Conservation (phyloP, 1,140 invertebrate species). For the Spodoptera frugiperda region DNA sequence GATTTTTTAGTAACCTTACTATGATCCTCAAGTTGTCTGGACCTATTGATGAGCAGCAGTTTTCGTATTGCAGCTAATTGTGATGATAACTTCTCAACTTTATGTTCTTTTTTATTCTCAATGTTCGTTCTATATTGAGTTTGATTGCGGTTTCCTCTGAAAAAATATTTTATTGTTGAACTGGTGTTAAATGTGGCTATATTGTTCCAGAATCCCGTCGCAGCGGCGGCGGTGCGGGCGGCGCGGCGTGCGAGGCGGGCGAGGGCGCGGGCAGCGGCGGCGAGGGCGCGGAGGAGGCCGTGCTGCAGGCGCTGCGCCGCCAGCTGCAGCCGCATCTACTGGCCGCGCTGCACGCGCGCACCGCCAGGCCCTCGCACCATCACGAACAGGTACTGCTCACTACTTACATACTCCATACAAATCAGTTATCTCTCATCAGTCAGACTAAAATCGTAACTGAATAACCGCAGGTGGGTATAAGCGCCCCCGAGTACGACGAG, state of each 20-base stretch:
- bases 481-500: conserved; percentile 81
- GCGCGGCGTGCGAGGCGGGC: conserved; percentile 73
- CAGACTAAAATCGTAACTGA: neutral
- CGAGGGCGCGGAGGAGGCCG: conserved; percentile 84
- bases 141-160: too few relatives aligned
- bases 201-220: conserved; percentile 64
- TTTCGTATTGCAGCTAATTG: too few relatives aligned
- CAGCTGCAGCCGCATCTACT: conserved; percentile 89
- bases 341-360: conserved; percentile 86
- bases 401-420: neutral
- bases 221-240: conserved; percentile 44
- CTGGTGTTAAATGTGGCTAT: neutral
- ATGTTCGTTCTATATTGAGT: too few relatives aligned
- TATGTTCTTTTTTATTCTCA: too few relatives aligned
- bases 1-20: too few relatives aligned
- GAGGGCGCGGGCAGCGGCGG: conserved; percentile 72
- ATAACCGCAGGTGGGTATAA: conserved; percentile 67
- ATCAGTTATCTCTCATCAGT: too few relatives aligned
- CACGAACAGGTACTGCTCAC: conserved; percentile 40
- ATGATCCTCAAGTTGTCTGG: too few relatives aligned
- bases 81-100: too few relatives aligned
- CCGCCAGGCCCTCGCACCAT: conserved; percentile 59
- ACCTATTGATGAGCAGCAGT: too few relatives aligned
- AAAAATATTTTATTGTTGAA: too few relatives aligned
- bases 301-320: conserved; percentile 88